Evolutionary conservation across 2,797 vertebrate species (phyloP).

Genomic region (Ctenopoma multispine): DNA sequence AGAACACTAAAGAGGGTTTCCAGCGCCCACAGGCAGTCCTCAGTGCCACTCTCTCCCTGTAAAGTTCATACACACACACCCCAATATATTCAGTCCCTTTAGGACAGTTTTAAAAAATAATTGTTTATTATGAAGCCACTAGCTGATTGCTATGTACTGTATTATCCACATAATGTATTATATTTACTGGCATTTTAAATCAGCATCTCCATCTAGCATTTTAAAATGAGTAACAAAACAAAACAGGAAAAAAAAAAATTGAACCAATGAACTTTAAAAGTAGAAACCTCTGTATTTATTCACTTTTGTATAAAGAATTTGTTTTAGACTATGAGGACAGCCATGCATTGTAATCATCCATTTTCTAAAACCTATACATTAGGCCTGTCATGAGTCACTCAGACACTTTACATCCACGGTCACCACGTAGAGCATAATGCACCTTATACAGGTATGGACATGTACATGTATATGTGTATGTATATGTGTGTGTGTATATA

Average conservation of each 20-base stretch:
- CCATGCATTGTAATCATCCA: neutral
- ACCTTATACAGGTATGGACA: no score
- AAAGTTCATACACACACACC: constrained; percentile 53
- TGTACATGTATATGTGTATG: no score
- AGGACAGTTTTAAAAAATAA: constrained; percentile 33
- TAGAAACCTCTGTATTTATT: neutral
- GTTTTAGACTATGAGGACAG: neutral
- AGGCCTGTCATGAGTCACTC: no score
- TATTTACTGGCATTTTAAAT: constrained; percentile 11
- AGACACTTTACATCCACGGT: no score
- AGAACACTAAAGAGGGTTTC: constrained; percentile 97
- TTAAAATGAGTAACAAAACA: neutral
- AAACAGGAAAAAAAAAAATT: constrained; percentile 5
- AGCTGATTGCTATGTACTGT: constrained; percentile 7
- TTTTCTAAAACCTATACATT: neutral
- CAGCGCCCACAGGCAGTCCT: constrained; percentile 93
- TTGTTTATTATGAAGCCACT: constrained; percentile 27
- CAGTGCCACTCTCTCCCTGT: constrained; percentile 92
- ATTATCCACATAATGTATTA: constrained; percentile 19
- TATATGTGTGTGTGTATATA: no score
- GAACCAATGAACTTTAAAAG: neutral
- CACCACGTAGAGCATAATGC: no score
- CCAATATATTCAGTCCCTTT: constrained; percentile 41
- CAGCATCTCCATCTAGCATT: neutral
- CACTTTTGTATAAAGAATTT: neutral